Percentiles rank a stretch among this genome's conserved stretches.
These are phyloP conservation scores for Drosophila gunungcola DNA, from an alignment of 1,140 invertebrate genomes.

Conservation along the genomic window DNA sequence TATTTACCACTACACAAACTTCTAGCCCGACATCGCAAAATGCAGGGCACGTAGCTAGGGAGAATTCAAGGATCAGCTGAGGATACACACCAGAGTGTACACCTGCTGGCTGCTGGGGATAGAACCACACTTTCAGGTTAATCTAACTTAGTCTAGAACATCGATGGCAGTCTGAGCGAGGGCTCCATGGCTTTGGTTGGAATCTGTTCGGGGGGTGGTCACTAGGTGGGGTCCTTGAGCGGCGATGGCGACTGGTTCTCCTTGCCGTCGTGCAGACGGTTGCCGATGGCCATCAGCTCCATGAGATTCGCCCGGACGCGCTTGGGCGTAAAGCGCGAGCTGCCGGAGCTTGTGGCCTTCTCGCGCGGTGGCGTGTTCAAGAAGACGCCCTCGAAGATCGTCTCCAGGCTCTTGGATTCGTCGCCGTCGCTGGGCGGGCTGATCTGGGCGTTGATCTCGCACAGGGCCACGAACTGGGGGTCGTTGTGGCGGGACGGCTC, in stretches of 20 bases:
- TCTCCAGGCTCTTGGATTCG: slow-evolving; percentile 71
- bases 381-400: slow-evolving; percentile 82
- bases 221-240: slow-evolving; percentile 45
- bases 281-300: slow-evolving; percentile 66
- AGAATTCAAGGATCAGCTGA: slow-evolving; percentile 11
- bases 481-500: slow-evolving; percentile 41
- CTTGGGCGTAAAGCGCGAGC: slow-evolving; percentile 55
- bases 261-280: slow-evolving; percentile 57
- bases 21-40: slow-evolving; percentile 11
- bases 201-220: not conserved
- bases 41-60: not conserved
- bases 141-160: slow-evolving; percentile 55
- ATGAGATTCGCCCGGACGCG: slow-evolving; percentile 65
- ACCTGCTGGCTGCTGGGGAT: slow-evolving; percentile 12
- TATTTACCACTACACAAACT: slow-evolving; percentile 49
- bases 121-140: slow-evolving; percentile 10
- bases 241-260: slow-evolving; percentile 65
- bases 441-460: slow-evolving; percentile 82
- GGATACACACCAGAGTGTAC: slow-evolving; percentile 61
- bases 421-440: slow-evolving; percentile 67
- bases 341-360: slow-evolving; percentile 36
- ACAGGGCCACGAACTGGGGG: slow-evolving; percentile 73
- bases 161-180: slow-evolving; percentile 58
- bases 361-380: slow-evolving; percentile 75
- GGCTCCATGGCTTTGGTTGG: slow-evolving; percentile 56